Base-by-base conservation (phyloP, 2,113 vertebrate species). In the Arenaria interpres region DNA sequence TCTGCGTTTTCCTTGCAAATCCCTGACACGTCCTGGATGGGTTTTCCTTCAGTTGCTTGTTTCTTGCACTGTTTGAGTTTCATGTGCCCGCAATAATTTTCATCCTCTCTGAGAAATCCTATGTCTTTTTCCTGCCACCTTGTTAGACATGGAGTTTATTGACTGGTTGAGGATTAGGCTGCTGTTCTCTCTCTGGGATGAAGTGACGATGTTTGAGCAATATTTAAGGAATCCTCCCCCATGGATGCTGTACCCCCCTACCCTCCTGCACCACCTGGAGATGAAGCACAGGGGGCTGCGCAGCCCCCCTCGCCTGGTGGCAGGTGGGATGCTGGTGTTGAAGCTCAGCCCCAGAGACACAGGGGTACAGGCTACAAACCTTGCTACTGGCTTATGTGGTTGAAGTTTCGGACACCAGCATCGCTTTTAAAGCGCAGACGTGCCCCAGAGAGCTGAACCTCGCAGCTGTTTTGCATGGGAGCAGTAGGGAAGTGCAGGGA, bases 361-460 rank as follows among this genome's bases (percentile, higher is more conserved):
- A 41, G 0, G 1, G 2, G 2, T 76, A 12, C 63, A 43, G 37
- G 12, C 51, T 63, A 3, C 41, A 19, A 66, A 71, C 53, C 43
- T 79, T 53, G 27, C 69, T 59, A 3, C 53, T 69, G 45, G 37
- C 28, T 68, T 23, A 14, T 33, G 7, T 25, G 43, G 24, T 32
- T 69, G 74, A 45, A 15, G 37, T 80, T 93, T 63, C 1, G 6
- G 48, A 45, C 56, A 37, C 15, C 46, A 53, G 43, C n/a, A 4
- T 15, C 3, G 4, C 67, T 77, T 72, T 80, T 39, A 8, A 73
- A 84, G 43, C 2, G 12, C 5, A 0, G 25, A 6, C 0, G 0
- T 28, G 27, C 37, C 33, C 0, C 0, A 39, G 46, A 67, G 72
- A 32, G 3, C 37, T 45, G 72, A 60, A 19, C 10, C 45, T 60